Percentiles rank a stretch among this genome's conserved stretches.
phyloP scores from a whole-genome alignment of 92 coral and sea anemone genomes.

The Zoanthus sociatus region DNA sequence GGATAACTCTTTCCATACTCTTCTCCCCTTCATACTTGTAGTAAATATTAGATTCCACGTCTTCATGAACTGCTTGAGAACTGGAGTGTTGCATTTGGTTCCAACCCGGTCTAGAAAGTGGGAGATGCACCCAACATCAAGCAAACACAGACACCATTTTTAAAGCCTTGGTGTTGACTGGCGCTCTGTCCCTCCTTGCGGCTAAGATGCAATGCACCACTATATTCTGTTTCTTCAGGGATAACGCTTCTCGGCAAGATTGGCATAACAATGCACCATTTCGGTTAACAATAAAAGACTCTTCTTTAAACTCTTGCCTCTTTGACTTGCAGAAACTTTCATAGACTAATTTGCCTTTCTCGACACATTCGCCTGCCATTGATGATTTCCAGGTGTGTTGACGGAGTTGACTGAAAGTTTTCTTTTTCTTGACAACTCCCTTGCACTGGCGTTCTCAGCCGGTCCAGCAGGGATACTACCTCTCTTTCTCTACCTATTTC shows the following conservation, averaged over 20 bases:
- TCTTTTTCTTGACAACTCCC: not conserved
- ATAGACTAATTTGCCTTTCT: not conserved
- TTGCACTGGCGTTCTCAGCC: not conserved
- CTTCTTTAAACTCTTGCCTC: conserved; percentile 46
- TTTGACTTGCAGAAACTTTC: conserved; percentile 21
- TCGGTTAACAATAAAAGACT: conserved; percentile 13
- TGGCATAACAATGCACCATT: too few relatives aligned
- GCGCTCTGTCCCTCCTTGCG: too few relatives aligned
- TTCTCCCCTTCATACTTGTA: too few relatives aligned
- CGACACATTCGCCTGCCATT: not conserved
- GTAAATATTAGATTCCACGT: too few relatives aligned
- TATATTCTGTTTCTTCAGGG: conserved; percentile 46
- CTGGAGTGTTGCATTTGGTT: too few relatives aligned
- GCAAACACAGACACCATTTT: too few relatives aligned
- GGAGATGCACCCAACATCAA: too few relatives aligned
- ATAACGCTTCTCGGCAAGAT: conserved; percentile 24
- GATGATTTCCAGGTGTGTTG: not conserved
- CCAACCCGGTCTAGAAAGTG: too few relatives aligned
- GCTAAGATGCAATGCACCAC: conserved; percentile 2
- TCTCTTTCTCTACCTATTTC: not conserved
- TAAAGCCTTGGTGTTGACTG: too few relatives aligned
- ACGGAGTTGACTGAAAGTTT: not conserved
- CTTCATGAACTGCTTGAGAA: too few relatives aligned
- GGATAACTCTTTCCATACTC: too few relatives aligned
- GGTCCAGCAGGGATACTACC: conserved; percentile 15